Conservation (phyloP, 2,797 vertebrate genomes). For the Myiothlypis coronata region DNA sequence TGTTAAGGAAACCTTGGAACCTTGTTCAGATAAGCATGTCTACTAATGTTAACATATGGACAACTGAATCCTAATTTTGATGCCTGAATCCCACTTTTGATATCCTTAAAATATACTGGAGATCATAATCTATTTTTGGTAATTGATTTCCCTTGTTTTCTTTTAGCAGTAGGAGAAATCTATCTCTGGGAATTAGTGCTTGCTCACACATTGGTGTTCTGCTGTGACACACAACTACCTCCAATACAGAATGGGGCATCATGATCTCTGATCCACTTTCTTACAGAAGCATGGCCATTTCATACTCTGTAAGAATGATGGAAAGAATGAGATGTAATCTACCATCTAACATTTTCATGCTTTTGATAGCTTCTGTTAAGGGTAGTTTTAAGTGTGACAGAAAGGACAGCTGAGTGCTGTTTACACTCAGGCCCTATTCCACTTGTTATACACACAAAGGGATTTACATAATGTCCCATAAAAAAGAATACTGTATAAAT, state of each 20-base stretch:
- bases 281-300: not conserved
- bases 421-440: not conserved
- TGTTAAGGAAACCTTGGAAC: not conserved
- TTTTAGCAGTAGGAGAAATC: not conserved
- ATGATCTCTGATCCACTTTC: not conserved
- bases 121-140: not conserved
- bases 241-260: not conserved
- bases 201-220: accelerated
- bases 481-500: not conserved
- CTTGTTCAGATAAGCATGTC: not conserved
- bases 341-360: not conserved
- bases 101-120: not conserved
- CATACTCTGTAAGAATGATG: not conserved
- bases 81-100: not conserved
- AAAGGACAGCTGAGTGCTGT: not conserved
- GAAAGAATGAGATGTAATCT: not conserved
- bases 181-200: not conserved
- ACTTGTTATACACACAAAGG: not conserved
- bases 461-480: not conserved
- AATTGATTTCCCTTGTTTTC: not conserved
- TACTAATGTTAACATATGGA: not conserved
- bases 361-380: not conserved
- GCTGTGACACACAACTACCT: not conserved
- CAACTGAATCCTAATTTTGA: not conserved
- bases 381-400: not conserved